Evolutionary conservation across 2,797 vertebrate genomes (phyloP), one percentile per base, ranked within the genome.

Genomic region (Melanogrammus aeglefinus): DNA sequence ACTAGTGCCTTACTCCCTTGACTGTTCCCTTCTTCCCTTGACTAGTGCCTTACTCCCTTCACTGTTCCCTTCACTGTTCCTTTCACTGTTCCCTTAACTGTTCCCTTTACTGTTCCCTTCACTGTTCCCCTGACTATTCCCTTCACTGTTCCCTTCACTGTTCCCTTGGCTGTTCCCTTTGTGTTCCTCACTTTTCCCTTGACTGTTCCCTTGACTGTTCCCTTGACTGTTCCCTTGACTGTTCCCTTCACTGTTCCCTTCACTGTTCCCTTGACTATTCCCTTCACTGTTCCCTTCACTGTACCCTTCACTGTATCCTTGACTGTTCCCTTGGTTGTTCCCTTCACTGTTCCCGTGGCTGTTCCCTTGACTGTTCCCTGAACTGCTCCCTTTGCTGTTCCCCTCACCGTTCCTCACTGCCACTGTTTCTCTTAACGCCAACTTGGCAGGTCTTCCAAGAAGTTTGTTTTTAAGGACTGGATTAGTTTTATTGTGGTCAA

Each of bases 401-500:
- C 41, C 41, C 14, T 44, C 41, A 16, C 35, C 6, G 0, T 7
- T 44, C 41, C 41, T 51, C 18, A 51, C 47, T 51, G 47, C 47
- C 57, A 63, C 21, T 63, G 57, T 63, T 63, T 24, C 57, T n/a
- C 6, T 36, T 36, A 38, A 73, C 12, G 14, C 21, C n/a, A 63
- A 63, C 57, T 63, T 63, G 57, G 57, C 57, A 24, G 57, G n/a
- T 41, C 39, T 51, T 75, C 29, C 12, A 47, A 27, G n/a, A 24
- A 16, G 27, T 24, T 13, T 29, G 24, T 75, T 51, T 77, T 77
- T 47, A 51, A 31, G 9, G 35, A 77, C 36, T 39, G 72, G 41
- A 66, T 73, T 76, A 39, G 72, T 74, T 36, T 77, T 41, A 47
- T 70, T 14, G 51, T 63, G 18, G 63, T 18, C n/a, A 38, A 69